Evolutionary conservation across 2,888 invertebrate genomes (phyloP), one percentile per base, ranked within the genome.

Genomic region (Anticlea derivata): DNA sequence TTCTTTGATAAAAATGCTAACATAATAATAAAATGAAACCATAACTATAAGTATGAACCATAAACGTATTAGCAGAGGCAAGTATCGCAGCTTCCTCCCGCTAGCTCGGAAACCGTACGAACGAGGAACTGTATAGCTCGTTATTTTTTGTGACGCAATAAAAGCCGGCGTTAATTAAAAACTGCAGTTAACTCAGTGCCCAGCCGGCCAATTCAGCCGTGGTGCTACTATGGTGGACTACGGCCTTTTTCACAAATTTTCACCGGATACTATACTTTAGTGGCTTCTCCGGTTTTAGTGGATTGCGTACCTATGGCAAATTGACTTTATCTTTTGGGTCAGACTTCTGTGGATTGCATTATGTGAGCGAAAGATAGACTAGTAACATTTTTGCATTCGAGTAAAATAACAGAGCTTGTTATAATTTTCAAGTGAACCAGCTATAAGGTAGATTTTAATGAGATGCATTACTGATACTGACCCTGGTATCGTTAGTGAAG

Each of bases 121-220:
- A 60, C 59, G 65, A 70, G 70, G 75, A 75, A 70, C 65, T 72
- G n/a, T n/a, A 64, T 65, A 65, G 63, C 61, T 66, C 66, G 63
- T 75, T 75, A 64, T 68, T 73, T 75, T 81, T 74, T 79, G 73
- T 70, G 63, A 70, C 63, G 64, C 69, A 64, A 72, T 76, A 70
- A 77, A 74, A 75, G 71, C 68, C 67, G 68, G 64, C 64, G 79
- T 85, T 83, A 83, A 85, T 82, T 83, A 83, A 82, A 83, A 80
- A 74, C 79, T 78, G 72, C 74, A 76, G 73, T 76, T 77, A 76
- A 77, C 74, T 63, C 63, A 55, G 63, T 59, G 70, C 68, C 40
- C 22, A 40, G 34, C n/a, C 40, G 53, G 45, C 54, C 44, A 22
- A 17, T 48, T 27, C 45, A 29, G 40, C 40, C 52, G 50, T 52